Evolutionary conservation across 2,797 vertebrate species (phyloP).

Genomic region (Pangasius mekongensis): DNA sequence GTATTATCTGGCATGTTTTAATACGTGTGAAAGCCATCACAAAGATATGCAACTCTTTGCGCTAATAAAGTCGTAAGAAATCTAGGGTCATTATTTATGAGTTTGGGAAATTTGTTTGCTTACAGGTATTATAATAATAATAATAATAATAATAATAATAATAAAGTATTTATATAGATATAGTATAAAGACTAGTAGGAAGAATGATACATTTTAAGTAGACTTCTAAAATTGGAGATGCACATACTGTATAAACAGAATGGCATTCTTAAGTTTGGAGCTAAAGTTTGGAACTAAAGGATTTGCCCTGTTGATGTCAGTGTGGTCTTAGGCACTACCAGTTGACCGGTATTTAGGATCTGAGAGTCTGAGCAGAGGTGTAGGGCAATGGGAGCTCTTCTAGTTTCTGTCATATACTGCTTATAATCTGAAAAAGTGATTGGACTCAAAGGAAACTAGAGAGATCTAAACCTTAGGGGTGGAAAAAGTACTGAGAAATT

Average conservation of each 20-base stretch:
- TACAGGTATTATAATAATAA: conserved; percentile 8
- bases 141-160: not conserved
- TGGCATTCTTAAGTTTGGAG: not conserved
- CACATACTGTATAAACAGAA: not conserved
- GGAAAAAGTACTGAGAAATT: not conserved
- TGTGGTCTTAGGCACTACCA: too few species aligned
- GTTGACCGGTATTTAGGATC: too few species aligned
- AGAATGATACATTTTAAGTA: not conserved
- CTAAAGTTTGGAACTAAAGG: not conserved
- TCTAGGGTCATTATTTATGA: not conserved
- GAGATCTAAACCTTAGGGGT: not conserved
- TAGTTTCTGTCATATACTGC: not conserved
- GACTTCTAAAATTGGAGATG: not conserved
- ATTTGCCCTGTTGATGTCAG: not conserved
- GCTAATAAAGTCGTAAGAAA: not conserved
- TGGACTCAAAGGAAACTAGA: not conserved
- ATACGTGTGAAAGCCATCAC: not conserved
- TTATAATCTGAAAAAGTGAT: not conserved
- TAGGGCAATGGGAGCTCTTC: not conserved
- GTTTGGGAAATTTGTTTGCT: not conserved
- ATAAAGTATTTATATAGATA: not conserved
- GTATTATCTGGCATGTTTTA: not conserved
- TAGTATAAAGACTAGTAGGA: not conserved
- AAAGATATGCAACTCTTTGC: not conserved
- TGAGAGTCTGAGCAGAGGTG: not conserved